Base-by-base conservation (phyloP, 2,888 invertebrate species). In the Stenoptilia bipunctidactyla region DNA sequence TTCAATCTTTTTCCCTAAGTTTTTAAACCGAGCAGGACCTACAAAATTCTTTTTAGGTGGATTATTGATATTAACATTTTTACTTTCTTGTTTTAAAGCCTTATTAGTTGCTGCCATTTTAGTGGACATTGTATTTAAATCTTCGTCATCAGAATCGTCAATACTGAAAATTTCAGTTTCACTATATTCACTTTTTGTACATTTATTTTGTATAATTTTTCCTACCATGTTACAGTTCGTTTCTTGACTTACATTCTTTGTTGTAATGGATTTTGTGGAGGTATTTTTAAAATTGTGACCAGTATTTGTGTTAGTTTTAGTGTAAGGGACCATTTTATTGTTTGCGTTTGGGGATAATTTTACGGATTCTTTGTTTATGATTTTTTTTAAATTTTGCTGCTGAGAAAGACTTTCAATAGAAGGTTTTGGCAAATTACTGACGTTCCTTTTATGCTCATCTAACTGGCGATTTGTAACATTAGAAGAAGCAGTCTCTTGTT, bases 131-230 rank as follows among this genome's bases (percentile, higher is more conserved):
- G 20, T 8, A 20, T 20, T 20, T 5, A 20, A 20, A 9, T 30
- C 30, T 30, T 82, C 76, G 51, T 66, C 67, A 40, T 82, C 82
- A 38, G 80, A 80, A 49, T 80, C 80, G 37, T 80, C 80, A 45
- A 82, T 65, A 46, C 70, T 76, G 44, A 67, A 77, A 47, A 79
- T 71, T 61, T 82, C 82, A 40, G 72, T 60, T 43, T 68, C 65
- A 30, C 10, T 9, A 8, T 8, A 30, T 71, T 53, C 40, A 65
- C 58, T 27, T 56, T 48, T 44, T 55, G 53, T 42, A 55, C 55
- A 40, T 56, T 49, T 37, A 30, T 20, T 57, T 45, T 1, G 51
- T 30, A 46, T 45, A 45, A 27, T 50, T 52, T 48, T 53, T 49
- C 40, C 46, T 43, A 14, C 41, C 45, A 40, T 58, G 57, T 42